Evolutionary conservation across 2,113 vertebrate genomes (phyloP), one percentile per base, ranked within the genome.

Genomic region (Brienomyrus brachyistius): DNA sequence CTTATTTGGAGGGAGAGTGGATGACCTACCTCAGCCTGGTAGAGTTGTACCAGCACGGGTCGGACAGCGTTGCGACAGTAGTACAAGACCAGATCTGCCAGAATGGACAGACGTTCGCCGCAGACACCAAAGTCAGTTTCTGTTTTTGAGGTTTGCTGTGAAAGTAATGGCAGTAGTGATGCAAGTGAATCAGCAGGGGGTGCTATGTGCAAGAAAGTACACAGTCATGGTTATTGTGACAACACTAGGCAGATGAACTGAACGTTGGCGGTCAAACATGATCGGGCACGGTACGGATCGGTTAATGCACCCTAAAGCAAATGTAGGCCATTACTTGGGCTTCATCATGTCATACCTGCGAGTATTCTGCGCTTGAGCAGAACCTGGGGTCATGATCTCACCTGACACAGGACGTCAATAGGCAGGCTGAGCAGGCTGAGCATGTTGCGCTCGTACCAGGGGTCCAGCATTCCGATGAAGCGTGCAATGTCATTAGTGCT

Each of bases 391-490:
- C 50, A 43, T 19, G 35, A 5, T 31, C 91, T 3, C 93, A 99
- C 98, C 97, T 98, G 97, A 93, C 98, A 99, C 90, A 99, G 94
- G 35, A 98, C 96, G 0, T 94, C 95, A 45, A 96, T 93, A 1
- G 98, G 97, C 74, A 99, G 93, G 91, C 97, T 95, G 91, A 99
- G 97, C 91, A 99, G 95, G 89, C 96, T 97, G 15, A 97, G 96
- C 40, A 97, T 96, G 1, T 99, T 99, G 89, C 98, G 96, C 92
- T 99, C 96, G 52, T 99, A 99, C 98, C 98, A 99, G 15, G 98
- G 98, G 92, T 99, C 98, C 92, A 99, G 93, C 97, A 98, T 97
- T n/a, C 98, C 98, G 0, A 99, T 95, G 92, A 99, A 98, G 91
- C 95, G 95, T 62, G 98, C 98, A 82, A 99, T 97, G 90, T 99